Base-by-base conservation (phyloP, 2,797 vertebrate genomes). In the Simalia tracyae region DNA sequence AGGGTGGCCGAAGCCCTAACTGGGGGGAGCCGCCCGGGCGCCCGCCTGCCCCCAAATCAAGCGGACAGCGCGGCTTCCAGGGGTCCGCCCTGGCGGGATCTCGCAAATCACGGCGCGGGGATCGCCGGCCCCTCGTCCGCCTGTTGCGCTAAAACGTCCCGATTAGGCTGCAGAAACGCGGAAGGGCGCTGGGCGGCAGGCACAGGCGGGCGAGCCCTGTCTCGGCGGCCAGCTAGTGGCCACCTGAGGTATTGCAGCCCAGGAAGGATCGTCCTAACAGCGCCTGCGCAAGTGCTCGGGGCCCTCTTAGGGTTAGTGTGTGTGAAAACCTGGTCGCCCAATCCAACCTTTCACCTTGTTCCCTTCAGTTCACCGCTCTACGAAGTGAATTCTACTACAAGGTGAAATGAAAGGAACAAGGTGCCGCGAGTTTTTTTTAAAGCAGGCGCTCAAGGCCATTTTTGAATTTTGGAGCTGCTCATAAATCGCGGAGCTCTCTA, bases 301-400 rank as follows among this genome's bases (percentile, higher is more conserved):
- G 3, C 6, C 11, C 5, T 5, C 0, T 81, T 24, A 42, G 0
- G 0, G 11, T 46, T 36, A 4, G 4, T 24, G 7, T 22, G 22
- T 9, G 72, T 1, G 36, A 42, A 76, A 4, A 46, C 17, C 8
- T 1, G 4, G 19, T 46, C 19, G 46, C 9, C 72, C 8, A 42
- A 76, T 24, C 72, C 4, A 24, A 81, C 72, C 72, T 46, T 81
- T 81, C 8, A 24, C 36, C 72, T 42, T 3, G 42, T 42, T 42
- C 42, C 42, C 42, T 42, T 42, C 42, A 42, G 42, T 42, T 42
- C 42, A 42, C 42, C 42, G 42, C 42, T 42, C 42, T 42, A 42
- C 42, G 42, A 42, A 42, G 42, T 42, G 7, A 81, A 81, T 81
- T 81, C 19, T 24, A 81, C 19, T 24, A 81, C 36, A 81, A 22